A percentile compares a stretch with the other conserved stretches of the same genome.
These are phyloP conservation scores for Hoplostethus atlanticus DNA, from an alignment of 2,797 vertebrate genomes.

Conservation along the genomic window DNA sequence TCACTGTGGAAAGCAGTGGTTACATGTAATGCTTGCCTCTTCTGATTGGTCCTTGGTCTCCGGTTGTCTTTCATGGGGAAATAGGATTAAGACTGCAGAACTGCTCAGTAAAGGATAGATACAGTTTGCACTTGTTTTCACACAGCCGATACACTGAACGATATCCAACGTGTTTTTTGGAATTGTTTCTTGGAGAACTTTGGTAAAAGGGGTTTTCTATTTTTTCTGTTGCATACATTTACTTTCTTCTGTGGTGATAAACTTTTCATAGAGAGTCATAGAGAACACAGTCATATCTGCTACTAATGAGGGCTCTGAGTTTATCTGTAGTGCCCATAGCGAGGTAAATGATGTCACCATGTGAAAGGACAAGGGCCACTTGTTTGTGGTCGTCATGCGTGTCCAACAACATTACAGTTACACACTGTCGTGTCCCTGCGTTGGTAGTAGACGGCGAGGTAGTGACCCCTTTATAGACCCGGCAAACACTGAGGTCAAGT, in stretches of 20 bases:
- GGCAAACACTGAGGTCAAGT: constrained; percentile 28
- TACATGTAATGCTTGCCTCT: background rate
- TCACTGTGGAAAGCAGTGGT: constrained; percentile 49
- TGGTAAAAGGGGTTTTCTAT: constrained; percentile 3
- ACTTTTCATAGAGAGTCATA: no score
- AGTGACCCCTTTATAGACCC: constrained; percentile 15
- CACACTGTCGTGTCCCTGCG: background rate
- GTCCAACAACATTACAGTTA: constrained; percentile 24
- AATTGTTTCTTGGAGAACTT: background rate
- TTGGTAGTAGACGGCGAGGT: constrained; percentile 17
- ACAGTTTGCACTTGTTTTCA: constrained; percentile 28
- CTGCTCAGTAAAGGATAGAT: constrained; percentile 7
- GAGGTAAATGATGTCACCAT: constrained; percentile 10
- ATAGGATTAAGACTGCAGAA: constrained; percentile 46
- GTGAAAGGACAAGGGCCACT: constrained; percentile 20
- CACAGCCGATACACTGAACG: background rate
- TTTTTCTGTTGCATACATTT: background rate
- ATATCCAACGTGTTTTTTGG: constrained; percentile 2
- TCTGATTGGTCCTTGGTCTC: constrained; percentile 1
- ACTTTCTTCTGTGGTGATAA: no score
- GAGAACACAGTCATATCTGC: background rate
- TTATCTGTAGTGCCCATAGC: background rate
- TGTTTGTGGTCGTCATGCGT: constrained; percentile 23
- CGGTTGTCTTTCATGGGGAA: constrained; percentile 34
- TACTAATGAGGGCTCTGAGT: background rate